Evolutionary conservation across 2,888 invertebrate genomes (phyloP).

Genomic region (Drosophila koepferae): DNA sequence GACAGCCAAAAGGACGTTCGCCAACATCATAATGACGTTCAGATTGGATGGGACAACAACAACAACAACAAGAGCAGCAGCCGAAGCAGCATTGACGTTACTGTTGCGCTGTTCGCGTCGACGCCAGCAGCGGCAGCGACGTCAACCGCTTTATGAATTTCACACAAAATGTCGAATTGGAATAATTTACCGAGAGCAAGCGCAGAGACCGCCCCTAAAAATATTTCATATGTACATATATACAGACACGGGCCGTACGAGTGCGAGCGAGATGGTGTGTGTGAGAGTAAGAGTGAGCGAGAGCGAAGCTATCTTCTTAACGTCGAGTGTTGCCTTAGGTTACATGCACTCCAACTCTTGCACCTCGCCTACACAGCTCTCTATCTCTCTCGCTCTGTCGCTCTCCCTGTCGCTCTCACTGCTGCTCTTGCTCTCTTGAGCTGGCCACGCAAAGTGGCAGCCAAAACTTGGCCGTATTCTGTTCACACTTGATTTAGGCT

Average conservation of each 20-base stretch:
- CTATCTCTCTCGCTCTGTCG: background rate
- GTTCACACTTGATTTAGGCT: slow-evolving; percentile 70
- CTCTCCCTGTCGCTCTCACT: background rate
- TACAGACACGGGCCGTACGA: slow-evolving; percentile 38
- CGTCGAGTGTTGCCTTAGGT: slow-evolving; percentile 50
- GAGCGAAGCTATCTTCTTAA: slow-evolving; percentile 19
- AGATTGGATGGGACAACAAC: slow-evolving; percentile 56
- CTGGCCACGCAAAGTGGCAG: slow-evolving; percentile 57
- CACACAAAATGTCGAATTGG: slow-evolving; percentile 84
- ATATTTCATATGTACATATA: slow-evolving; percentile 74
- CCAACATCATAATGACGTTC: slow-evolving; percentile 71
- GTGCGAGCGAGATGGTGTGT: slow-evolving; percentile 15
- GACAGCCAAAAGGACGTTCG: slow-evolving; percentile 70
- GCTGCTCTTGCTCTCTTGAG: slow-evolving; percentile 5
- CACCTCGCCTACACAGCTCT: slow-evolving; percentile 8
- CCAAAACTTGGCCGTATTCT: slow-evolving; percentile 74
- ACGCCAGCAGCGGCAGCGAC: slow-evolving; percentile 38
- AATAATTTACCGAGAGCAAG: slow-evolving; percentile 64
- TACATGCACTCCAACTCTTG: slow-evolving; percentile 19
- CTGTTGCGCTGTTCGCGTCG: slow-evolving; percentile 44
- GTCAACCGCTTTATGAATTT: slow-evolving; percentile 72
- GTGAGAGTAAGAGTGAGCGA: slow-evolving; percentile 10
- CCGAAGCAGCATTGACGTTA: slow-evolving; percentile 33
- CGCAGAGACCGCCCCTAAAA: slow-evolving; percentile 83
- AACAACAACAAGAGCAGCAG: slow-evolving; percentile 14